Evolutionary conservation across 2,797 vertebrate genomes (phyloP).

Genomic region (Scolopax bukidnonensis): DNA sequence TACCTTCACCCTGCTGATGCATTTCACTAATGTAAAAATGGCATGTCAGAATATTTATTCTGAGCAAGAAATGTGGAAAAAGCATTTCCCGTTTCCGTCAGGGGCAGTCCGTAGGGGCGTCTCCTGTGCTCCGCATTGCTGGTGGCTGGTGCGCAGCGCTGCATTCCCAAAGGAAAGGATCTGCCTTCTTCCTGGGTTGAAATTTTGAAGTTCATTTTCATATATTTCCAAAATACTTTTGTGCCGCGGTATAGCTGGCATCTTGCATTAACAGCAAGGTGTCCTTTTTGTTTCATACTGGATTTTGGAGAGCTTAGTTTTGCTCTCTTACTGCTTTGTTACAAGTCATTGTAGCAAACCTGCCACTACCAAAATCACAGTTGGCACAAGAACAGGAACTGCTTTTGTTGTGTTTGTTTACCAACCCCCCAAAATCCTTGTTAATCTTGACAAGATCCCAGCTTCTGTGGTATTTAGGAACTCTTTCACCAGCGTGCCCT

Average conservation of each 20-base stretch:
- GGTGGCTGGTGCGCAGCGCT: not conserved
- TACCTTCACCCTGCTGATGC: not conserved
- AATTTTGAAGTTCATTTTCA: constrained; percentile 17
- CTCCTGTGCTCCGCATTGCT: not conserved
- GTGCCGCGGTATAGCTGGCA: not conserved
- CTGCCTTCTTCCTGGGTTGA: not conserved
- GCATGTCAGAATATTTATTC: not conserved
- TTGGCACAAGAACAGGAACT: not conserved
- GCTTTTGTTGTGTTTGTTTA: constrained; percentile 11
- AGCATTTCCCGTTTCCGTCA: not conserved
- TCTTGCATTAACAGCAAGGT: not conserved
- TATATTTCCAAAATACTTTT: not conserved
- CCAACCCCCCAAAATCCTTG: not conserved
- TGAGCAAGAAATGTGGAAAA: not conserved
- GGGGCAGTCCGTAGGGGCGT: not conserved
- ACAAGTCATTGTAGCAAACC: constrained; percentile 2
- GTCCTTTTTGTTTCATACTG: not conserved
- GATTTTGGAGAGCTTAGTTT: constrained; percentile 33
- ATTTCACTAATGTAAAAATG: not conserved
- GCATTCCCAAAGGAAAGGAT: not conserved
- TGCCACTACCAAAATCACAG: constrained; percentile 21
- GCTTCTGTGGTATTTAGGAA: not conserved
- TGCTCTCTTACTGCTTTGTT: constrained; percentile 44
- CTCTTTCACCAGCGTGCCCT: constrained; percentile 2
- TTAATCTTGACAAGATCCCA: constrained; percentile 1